A percentile compares a stretch with the other conserved stretches of the same genome.
Conservation (phyloP, 1,140 invertebrate species). For the Drosophila miranda region DNA sequence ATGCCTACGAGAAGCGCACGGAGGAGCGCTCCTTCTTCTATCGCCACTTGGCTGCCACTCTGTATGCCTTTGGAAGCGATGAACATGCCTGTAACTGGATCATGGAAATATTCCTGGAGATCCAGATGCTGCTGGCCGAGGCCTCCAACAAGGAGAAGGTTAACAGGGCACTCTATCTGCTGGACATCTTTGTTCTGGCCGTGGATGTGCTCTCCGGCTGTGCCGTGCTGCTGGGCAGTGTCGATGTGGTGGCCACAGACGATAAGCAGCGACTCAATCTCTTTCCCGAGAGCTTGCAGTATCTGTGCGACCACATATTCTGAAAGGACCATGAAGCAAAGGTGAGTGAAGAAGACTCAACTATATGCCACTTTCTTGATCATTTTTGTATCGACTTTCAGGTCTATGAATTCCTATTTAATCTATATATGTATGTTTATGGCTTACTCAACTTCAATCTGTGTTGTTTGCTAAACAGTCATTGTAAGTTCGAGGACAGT, state of each 20-base stretch:
- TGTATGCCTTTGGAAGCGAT: slow-evolving; percentile 78
- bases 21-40: slow-evolving; percentile 77
- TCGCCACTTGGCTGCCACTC: slow-evolving; percentile 66
- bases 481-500: background rate
- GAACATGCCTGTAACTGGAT: slow-evolving; percentile 82
- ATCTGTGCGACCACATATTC: slow-evolving; percentile 73
- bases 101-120: slow-evolving; percentile 83
- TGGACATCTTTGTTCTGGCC: slow-evolving; percentile 85
- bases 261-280: slow-evolving; percentile 59
- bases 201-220: slow-evolving; percentile 84
- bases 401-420: slow-evolving; percentile 78
- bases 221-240: slow-evolving; percentile 78
- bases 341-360: slow-evolving; percentile 19
- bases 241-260: slow-evolving; percentile 72
- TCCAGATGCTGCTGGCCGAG: slow-evolving; percentile 82
- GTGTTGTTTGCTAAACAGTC: slow-evolving; percentile 5
- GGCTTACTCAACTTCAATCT: slow-evolving; percentile 34
- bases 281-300: slow-evolving; percentile 77
- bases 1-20: slow-evolving; percentile 78
- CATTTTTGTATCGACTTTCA: slow-evolving; percentile 26
- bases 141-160: slow-evolving; percentile 82
- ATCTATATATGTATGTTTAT: slow-evolving; percentile 64
- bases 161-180: slow-evolving; percentile 83
- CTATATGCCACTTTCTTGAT: background rate
- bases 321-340: slow-evolving; percentile 81